Conservation (phyloP, 1,140 invertebrate species). For the Drosophila equinoxialis region DNA sequence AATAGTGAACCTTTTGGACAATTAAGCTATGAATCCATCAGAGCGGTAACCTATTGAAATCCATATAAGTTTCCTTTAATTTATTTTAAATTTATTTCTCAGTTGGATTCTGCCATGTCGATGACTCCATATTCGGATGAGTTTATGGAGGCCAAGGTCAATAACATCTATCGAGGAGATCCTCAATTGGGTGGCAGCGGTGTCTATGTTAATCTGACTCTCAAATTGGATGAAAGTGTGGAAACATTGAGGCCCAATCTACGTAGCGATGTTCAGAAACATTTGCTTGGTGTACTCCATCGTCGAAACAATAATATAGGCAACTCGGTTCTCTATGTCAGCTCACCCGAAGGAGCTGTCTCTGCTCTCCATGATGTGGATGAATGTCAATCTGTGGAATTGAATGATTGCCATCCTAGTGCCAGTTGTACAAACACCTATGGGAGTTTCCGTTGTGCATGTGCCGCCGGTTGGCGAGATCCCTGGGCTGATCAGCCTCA, state of each 20-base stretch:
- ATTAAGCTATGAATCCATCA: conserved; percentile 91
- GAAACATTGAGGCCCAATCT: conserved; percentile 88
- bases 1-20: conserved; percentile 92
- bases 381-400: conserved; percentile 92
- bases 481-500: conserved; percentile 86
- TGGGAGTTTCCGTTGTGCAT: conserved; percentile 94
- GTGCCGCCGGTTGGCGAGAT: conserved; percentile 91
- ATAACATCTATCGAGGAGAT: conserved; percentile 91
- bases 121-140: conserved; percentile 94
- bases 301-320: conserved; percentile 93
- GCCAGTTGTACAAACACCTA: conserved; percentile 94
- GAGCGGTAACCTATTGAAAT: conserved; percentile 87
- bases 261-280: conserved; percentile 90
- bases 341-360: conserved; percentile 89
- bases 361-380: conserved; percentile 92
- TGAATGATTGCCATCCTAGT: conserved; percentile 95
- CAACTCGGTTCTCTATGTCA: conserved; percentile 92
- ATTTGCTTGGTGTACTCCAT: conserved; percentile 92
- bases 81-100: neutral
- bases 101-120: conserved; percentile 94
- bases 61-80: neutral
- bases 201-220: conserved; percentile 92
- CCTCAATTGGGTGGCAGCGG: conserved; percentile 87
- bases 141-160: conserved; percentile 91
- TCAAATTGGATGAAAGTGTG: conserved; percentile 88